Conservation (phyloP, 2,797 vertebrate species). For the Apogon talboti region DNA sequence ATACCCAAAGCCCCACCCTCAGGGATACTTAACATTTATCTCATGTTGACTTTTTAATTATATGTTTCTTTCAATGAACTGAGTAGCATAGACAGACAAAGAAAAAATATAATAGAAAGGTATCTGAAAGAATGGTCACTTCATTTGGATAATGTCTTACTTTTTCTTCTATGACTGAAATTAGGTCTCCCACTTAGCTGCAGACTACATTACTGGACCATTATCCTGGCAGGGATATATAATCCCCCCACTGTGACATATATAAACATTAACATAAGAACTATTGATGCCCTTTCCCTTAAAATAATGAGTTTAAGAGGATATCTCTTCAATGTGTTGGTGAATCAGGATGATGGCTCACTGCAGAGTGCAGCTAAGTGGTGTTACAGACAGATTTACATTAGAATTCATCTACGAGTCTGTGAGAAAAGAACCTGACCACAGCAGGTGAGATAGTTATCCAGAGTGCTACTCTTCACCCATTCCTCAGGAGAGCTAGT, state of each 20-base stretch:
- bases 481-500: constrained; percentile 23
- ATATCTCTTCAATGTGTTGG: neutral
- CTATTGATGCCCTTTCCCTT: neutral
- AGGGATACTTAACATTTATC: constrained; percentile 1
- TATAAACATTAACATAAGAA: neutral
- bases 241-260: neutral
- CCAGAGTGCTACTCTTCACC: constrained; percentile 82
- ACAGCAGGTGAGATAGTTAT: constrained; percentile 74
- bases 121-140: constrained; percentile 63
- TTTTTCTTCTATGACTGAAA: constrained; percentile 27
- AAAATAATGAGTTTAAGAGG: neutral
- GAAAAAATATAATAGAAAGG: constrained; percentile 12
- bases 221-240: neutral
- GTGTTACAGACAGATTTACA: constrained; percentile 59
- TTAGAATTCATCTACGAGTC: constrained; percentile 84
- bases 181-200: constrained; percentile 46
- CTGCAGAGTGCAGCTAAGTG: constrained; percentile 80
- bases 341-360: constrained; percentile 78
- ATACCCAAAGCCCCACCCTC: constrained; percentile 57
- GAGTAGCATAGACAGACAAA: constrained; percentile 19
- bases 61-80: constrained; percentile 18
- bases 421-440: constrained; percentile 83
- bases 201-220: constrained; percentile 46
- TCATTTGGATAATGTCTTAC: constrained; percentile 38
- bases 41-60: constrained; percentile 2